Evolutionary conservation across 1,140 invertebrate species (phyloP), one percentile per base, ranked within the genome.

Genomic region (Drosophila arawakana): DNA sequence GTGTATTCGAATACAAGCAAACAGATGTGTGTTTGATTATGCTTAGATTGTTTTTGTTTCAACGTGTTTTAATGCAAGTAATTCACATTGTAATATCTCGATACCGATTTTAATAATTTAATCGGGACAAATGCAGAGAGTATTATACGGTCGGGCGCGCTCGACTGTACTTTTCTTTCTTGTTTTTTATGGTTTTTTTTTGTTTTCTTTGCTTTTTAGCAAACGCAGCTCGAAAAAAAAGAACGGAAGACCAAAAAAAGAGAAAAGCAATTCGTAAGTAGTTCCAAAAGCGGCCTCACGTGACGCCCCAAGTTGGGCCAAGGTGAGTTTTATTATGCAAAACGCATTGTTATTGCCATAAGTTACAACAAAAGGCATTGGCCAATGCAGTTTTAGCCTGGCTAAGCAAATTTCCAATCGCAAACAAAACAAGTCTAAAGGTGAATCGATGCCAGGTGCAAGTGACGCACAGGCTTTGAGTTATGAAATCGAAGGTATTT

Each of bases 281-380:
- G n/a, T 15, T 34, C n/a, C 44, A 46, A 13, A 57, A 55, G 43
- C 30, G 54, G 60, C 55, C 65, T 80, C 77, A 80, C 77, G 78
- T 78, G 76, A 81, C 50, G n/a, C 9, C 18, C 9, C 11, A 25
- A 72, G 78, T 63, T 70, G 81, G 80, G 82, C 78, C 84, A 88
- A 88, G 84, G 84, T 89, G 71, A 89, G 76, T 50, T 70, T 78
- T 86, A 85, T 57, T 65, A 63, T 71, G 67, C 49, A 49, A 18
- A 65, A 18, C 41, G 58, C 46, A 59, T 59, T 59, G 62, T 54
- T 59, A 55, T 62, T 62, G 59, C 39, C 39, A 25, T 41, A 54
- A 30, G 25, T 30, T 44, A 15, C 39, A 13, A 2, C 15, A 10
- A 61, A 58, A 68, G 6, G 2, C 41, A 52, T 59, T 57, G 50